Base-by-base conservation (phyloP, 2,113 vertebrate genomes). In the Eublepharis macularius region DNA sequence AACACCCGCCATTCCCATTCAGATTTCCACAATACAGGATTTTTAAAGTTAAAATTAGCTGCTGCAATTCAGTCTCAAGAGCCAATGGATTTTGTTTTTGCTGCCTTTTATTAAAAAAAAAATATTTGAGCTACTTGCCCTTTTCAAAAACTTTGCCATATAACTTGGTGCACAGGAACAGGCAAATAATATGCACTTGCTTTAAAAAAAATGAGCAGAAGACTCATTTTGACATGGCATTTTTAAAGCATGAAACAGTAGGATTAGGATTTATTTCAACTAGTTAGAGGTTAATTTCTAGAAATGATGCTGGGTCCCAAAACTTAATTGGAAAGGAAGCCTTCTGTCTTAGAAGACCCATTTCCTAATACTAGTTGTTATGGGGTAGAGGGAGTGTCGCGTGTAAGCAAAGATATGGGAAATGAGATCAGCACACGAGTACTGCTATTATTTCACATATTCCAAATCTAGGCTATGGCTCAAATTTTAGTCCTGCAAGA, bases 1-100 rank as follows among this genome's bases (percentile, higher is more conserved):
- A 92, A 94, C 94, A 94, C 92, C 94, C 94, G 93, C 84, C 92
- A 94, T 93, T 93, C 91, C 92, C 92, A 91, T 88, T 89, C 86
- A 87, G 49, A 90, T 66, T 90, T 65, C 85, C 88, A 87, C 92
- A 92, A 90, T 86, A 93, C 92, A 91, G 86, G 0, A 1, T 90
- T 84, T n/a, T 26, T 36, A 49, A 81, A 69, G 43, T 91, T 72
- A 12, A 68, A 84, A 85, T 74, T 87, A 94, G 87, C 87, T 94
- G 93, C 93, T 94, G 87, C 73, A 89, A 86, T 94, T 86, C 93
- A 92, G 87, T 94, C 94, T 95, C 91, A 84, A 41, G 73, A 90
- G 94, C 91, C 86, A 89, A 94, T 63, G 60, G 60, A 63, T 9
- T 95, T 91, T 89, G 90, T 90, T 96, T 90, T 87, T 91, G 92